Base-by-base conservation (phyloP, 1,140 invertebrate genomes). In the Pectinophora gossypiella region DNA sequence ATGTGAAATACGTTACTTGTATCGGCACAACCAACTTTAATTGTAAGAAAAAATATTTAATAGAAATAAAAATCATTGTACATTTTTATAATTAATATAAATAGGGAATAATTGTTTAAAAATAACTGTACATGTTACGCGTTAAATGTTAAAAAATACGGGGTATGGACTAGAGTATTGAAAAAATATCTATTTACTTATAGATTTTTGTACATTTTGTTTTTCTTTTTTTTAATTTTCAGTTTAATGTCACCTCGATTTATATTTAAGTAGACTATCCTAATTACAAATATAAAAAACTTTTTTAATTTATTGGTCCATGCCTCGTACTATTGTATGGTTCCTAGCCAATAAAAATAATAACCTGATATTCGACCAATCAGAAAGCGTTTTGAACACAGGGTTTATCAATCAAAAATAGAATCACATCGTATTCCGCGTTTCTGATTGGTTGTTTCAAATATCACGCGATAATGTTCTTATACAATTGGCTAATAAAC, bases 21-120 rank as follows among this genome's bases (percentile, higher is more conserved):
- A 67, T 70, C 66, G 71, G 73, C 78, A 84, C 82, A 85, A 86
- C 76, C 81, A 84, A 82, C 65, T 68, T 72, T 76, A 74, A 56
- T 59, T 56, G 53, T 76, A 79, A 78, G 66, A 53, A 74, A 38
- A 71, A 70, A 72, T 79, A 80, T 79, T 83, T 79, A 83, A 80
- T 76, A 76, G 56, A 58, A 56, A 68, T 54, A 57, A 62, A 72
- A 74, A 70, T 61, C 68, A 76, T 75, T 84, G 78, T 84, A 84
- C 63, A 84, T 84, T 82, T 69, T 69, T 69, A 70, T 76, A 69
- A 75, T 60, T 76, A 66, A 59, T 65, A 66, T 53, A 65, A 55
- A 57, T 72, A 72, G 55, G 49, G 19, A 51, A 54, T 64, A 64
- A 61, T 73, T 74, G 66, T 72, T 68, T 60, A 40, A 40, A 40